These are phyloP conservation scores for Musca domestica DNA, from an alignment of 1,140 invertebrate species.

Conservation along the genomic window DNA sequence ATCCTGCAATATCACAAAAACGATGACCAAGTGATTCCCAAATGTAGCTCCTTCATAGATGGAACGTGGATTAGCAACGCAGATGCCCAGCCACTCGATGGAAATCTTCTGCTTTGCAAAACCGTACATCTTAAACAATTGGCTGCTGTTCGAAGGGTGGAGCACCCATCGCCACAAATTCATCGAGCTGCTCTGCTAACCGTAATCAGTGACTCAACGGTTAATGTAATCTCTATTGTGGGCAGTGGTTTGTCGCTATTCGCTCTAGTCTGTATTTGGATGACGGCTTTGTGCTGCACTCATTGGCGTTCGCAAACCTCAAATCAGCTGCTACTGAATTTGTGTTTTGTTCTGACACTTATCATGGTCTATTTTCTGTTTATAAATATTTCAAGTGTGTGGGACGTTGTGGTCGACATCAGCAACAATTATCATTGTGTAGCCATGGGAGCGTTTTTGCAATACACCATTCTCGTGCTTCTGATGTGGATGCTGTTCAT, in stretches of 20 bases:
- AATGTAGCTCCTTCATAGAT: not conserved
- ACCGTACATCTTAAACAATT: not conserved
- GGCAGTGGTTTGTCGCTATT: not conserved
- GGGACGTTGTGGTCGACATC: not conserved
- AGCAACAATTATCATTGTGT: not conserved
- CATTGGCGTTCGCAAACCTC: not conserved
- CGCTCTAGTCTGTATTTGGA: not conserved
- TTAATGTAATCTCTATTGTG: not conserved
- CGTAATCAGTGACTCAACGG: not conserved
- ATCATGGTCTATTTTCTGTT: not conserved
- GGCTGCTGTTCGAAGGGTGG: not conserved
- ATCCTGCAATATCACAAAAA: not conserved
- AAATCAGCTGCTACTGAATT: not conserved
- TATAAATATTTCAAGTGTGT: not conserved
- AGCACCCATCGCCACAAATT: not conserved
- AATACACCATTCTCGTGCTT: not conserved
- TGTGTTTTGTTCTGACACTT: not conserved
- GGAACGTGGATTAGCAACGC: not conserved
- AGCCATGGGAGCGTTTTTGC: not conserved
- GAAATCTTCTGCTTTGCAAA: not conserved
- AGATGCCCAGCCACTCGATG: not conserved
- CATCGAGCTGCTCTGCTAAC: not conserved
- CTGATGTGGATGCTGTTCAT: constrained; percentile 3
- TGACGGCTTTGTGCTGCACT: not conserved
- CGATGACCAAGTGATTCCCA: not conserved